phyloP scores from a whole-genome alignment of 2,888 invertebrate species.

The Temnothorax unifasciatus region DNA sequence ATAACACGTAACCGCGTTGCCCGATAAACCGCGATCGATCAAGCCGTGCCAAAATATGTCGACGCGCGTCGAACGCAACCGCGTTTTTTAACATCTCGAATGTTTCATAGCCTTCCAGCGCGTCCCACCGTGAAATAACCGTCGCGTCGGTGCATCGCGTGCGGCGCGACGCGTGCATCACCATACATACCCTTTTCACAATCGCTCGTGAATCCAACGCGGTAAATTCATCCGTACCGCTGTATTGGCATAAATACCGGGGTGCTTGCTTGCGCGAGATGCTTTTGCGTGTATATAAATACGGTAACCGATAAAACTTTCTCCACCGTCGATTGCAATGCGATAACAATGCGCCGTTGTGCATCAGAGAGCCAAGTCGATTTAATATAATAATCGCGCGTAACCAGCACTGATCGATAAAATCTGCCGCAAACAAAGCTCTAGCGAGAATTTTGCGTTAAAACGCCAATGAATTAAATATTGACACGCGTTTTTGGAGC shows the following conservation, averaged over 20 bases:
- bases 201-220: conserved; percentile 7
- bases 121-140: not conserved
- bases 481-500: conserved; percentile 40
- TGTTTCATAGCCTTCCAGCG: not conserved
- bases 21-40: conserved; percentile 57
- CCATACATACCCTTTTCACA: not conserved
- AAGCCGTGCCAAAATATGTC: conserved; percentile 60
- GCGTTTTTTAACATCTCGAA: conserved; percentile 41
- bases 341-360: conserved; percentile 47
- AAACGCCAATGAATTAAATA: conserved; percentile 36
- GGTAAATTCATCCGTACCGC: not conserved
- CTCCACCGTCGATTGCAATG: conserved; percentile 23
- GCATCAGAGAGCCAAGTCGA: conserved; percentile 27
- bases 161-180: conserved; percentile 16
- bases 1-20: conserved; percentile 61
- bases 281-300: conserved; percentile 45
- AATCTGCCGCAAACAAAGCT: conserved; percentile 35
- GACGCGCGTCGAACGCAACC: conserved; percentile 28
- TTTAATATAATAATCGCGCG: conserved; percentile 51
- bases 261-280: conserved; percentile 22
- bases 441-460: conserved; percentile 32
- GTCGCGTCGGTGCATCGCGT: not conserved
- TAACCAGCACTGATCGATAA: conserved; percentile 18
- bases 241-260: conserved; percentile 18
- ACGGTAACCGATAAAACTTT: conserved; percentile 41